A percentile compares a stretch with the other conserved stretches of the same genome.
Conservation (phyloP, 2,113 vertebrate species). For the Engraulis encrasicolus region DNA sequence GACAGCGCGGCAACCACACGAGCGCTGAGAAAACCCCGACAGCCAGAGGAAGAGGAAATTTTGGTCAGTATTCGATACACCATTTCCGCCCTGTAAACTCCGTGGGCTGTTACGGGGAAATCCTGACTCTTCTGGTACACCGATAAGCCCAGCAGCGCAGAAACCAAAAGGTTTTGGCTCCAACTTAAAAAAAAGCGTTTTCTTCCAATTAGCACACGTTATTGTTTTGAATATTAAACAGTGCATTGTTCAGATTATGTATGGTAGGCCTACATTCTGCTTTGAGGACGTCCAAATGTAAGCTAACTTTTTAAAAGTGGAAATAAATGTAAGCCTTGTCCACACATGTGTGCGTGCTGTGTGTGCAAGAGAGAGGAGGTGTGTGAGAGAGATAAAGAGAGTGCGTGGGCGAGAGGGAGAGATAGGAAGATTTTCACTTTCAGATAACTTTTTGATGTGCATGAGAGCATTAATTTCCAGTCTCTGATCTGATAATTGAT, state of each 20-base stretch:
- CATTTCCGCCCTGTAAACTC: conserved; percentile 67
- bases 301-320: neutral
- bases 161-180: neutral
- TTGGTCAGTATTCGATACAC: conserved; percentile 59
- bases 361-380: neutral
- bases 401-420: neutral
- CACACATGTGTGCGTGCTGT: neutral
- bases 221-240: no score
- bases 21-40: conserved; percentile 61
- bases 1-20: conserved; percentile 19
- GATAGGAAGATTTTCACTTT: neutral
- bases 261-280: no score
- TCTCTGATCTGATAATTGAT: no score
- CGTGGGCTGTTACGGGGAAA: conserved; percentile 60
- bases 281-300: neutral
- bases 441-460: neutral
- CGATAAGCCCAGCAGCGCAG: conserved; percentile 34
- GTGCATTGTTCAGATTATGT: no score
- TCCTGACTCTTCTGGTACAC: conserved; percentile 49
- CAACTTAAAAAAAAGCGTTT: neutral
- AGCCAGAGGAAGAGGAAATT: conserved; percentile 56
- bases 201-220: neutral
- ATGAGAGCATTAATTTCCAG: neutral
- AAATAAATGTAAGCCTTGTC: neutral
- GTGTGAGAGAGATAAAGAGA: neutral